phyloP scores from a whole-genome alignment of 2,113 vertebrate species.

The Sylvietta virens region DNA sequence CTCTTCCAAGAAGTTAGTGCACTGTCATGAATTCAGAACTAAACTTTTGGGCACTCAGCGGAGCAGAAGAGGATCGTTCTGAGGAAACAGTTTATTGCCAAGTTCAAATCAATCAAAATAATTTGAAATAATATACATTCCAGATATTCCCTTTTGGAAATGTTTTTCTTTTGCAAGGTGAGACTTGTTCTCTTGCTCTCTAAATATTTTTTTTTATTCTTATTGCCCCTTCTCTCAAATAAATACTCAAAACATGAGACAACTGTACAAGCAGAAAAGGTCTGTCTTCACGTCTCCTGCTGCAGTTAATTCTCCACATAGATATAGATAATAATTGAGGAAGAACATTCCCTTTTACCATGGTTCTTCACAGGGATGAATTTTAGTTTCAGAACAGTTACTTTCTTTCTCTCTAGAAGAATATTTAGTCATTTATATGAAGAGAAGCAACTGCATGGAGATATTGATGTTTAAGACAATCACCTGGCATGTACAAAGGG shows the following conservation, averaged over 20 bases:
- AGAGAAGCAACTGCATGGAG: neutral
- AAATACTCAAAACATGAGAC: neutral
- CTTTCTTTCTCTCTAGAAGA: neutral
- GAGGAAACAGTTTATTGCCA: neutral
- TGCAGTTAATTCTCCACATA: neutral
- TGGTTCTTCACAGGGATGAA: neutral
- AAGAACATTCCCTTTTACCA: fast-evolving
- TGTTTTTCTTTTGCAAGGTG: neutral
- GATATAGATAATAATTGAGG: neutral
- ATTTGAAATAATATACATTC: neutral
- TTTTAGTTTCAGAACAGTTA: neutral
- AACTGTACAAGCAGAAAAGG: neutral
- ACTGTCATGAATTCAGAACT: neutral
- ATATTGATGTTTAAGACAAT: neutral
- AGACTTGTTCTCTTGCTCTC: no score
- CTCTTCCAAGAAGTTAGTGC: neutral
- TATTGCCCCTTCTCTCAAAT: neutral
- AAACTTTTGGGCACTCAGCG: neutral
- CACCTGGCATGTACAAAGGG: neutral
- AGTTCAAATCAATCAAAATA: neutral
- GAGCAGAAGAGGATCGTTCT: neutral
- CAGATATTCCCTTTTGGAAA: neutral
- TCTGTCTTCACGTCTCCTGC: neutral
- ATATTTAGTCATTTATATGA: neutral
- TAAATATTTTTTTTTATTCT: neutral